phyloP scores from a whole-genome alignment of 1,140 invertebrate species.

The Phortica variegata region DNA sequence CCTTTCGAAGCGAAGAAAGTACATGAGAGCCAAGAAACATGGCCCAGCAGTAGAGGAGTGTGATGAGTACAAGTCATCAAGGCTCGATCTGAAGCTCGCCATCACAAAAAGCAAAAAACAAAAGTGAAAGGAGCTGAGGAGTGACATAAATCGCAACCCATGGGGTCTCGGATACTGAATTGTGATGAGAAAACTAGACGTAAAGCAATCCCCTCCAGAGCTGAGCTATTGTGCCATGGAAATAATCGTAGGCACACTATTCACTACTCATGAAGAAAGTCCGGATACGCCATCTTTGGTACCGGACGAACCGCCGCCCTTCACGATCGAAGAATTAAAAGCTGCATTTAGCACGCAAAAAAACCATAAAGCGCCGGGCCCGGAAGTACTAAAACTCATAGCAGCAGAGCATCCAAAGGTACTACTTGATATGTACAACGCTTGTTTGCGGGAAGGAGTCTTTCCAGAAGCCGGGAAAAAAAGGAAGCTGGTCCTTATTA shows the following conservation, averaged over 20 bases:
- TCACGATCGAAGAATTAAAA: slow-evolving; percentile 23
- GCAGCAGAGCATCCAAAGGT: slow-evolving; percentile 6
- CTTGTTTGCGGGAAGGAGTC: too few relatives aligned
- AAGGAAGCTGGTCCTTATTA: slow-evolving; percentile 27
- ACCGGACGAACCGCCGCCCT: neutral
- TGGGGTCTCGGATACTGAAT: slow-evolving; percentile 31
- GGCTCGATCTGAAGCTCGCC: slow-evolving; percentile 7
- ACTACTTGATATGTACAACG: too few relatives aligned
- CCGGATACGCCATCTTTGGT: neutral
- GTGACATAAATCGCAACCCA: slow-evolving; percentile 16
- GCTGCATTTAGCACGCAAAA: slow-evolving; percentile 7
- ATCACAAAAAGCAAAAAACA: slow-evolving; percentile 11
- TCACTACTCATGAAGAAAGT: neutral
- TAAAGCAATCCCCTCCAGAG: neutral
- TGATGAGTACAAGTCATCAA: slow-evolving; percentile 6
- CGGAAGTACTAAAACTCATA: slow-evolving; percentile 23
- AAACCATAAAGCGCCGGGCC: slow-evolving; percentile 28
- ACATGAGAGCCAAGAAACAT: too few relatives aligned
- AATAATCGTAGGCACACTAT: neutral
- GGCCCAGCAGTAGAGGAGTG: too few relatives aligned
- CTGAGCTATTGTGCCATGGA: neutral
- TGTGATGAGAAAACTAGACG: slow-evolving; percentile 7
- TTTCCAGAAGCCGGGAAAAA: too few relatives aligned
- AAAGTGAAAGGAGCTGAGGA: slow-evolving; percentile 15
- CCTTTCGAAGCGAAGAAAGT: too few relatives aligned